Conservation (phyloP, 2,888 invertebrate genomes). For the Diarsia mendica region DNA sequence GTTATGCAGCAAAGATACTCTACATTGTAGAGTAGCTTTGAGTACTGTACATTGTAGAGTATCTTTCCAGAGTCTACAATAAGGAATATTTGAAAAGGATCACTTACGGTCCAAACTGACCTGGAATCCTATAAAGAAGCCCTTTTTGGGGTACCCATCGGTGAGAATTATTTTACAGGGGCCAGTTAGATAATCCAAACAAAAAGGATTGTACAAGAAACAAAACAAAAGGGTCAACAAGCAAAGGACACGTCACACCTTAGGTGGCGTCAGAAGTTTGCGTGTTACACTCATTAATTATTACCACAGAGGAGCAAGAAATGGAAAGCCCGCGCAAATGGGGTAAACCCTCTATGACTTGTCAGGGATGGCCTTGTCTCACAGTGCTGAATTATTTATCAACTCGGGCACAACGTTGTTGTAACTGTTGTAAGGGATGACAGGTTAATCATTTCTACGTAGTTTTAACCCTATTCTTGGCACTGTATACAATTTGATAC, state of each 20-base stretch:
- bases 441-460: conserved; percentile 1
- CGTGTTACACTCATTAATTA: conserved; percentile 41
- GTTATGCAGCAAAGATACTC: not conserved
- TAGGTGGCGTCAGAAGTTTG: not conserved
- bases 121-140: not conserved
- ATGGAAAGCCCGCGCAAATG: conserved; percentile 19
- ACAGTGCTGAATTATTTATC: conserved; percentile 30
- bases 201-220: no score
- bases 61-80: no score
- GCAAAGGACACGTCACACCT: conserved; percentile 1
- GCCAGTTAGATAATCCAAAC: not conserved
- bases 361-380: conserved; percentile 8
- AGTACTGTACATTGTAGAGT: no score
- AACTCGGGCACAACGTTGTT: conserved; percentile 10
- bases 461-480: not conserved
- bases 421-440: not conserved
- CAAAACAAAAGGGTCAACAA: not conserved
- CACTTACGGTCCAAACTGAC: not conserved
- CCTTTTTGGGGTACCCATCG: not conserved
- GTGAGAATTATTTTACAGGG: not conserved
- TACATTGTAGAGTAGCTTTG: no score
- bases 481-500: no score
- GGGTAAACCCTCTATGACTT: conserved; percentile 27
- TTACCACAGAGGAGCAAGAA: conserved; percentile 24
- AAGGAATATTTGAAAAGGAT: not conserved